Base-by-base conservation (phyloP, 2,113 vertebrate species). In the Corydoras sp. region DNA sequence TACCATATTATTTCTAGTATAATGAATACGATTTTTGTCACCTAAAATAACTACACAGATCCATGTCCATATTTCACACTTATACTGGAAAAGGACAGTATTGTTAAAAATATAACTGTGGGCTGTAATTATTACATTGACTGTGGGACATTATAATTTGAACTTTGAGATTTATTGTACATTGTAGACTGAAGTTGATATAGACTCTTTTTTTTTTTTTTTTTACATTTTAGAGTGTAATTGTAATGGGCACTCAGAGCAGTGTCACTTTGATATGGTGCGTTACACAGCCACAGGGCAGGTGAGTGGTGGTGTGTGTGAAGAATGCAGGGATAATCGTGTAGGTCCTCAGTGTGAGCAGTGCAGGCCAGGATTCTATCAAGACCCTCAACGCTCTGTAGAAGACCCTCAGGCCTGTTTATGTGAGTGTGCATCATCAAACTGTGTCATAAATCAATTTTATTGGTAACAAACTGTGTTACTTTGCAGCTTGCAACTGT, bases 231-330 rank as follows among this genome's bases (percentile, higher is more conserved):
- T 75, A 95, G 94, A 84, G 0, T 97, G 94, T 72, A 84, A 86
- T 77, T 96, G 93, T 76, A 89, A 94, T 0, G 76, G 88, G 15
- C 95, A 94, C 76, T 91, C 93, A 0, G 86, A 89, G 66, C 87
- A 72, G 0, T 97, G 95, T 72, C 91, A 91, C 83, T 97, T 95
- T 35, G 86, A 97, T 72, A 64, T 74, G 53, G 70, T 76, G 0
- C 73, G 66, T 4, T 93, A 89, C 43, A 72, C 81, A 43, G 84
- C 78, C 0, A 92, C 86, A 0, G 86, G 91, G 0, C 76, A 85
- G 1, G 62, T 78, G 65, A 93, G 91, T 0, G 91, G 93, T 0
- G 92, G 93, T 0, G 85, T 97, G 53, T 95, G 94, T 72, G 94
- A 95, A 0, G 69, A 88, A 80, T 96, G 95, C 24, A 83, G 72